Evolutionary conservation across 1,140 invertebrate species (phyloP), one percentile per base, ranked within the genome.

Genomic region (Euglossa dilemma): DNA sequence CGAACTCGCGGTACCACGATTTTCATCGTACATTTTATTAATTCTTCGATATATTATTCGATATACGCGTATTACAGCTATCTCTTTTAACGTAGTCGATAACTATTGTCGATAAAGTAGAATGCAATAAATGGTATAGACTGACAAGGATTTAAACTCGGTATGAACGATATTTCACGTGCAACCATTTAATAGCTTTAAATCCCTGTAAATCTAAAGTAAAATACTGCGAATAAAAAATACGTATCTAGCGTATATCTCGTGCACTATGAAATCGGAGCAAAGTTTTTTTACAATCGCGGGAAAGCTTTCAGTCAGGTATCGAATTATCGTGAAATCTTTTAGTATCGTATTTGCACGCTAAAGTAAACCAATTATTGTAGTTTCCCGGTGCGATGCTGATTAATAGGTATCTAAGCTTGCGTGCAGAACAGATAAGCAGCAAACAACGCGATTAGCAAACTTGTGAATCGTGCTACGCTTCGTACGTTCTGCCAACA

Each of bases 351-450:
- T 16, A n/a, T 64, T 69, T 76, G n/a, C 59, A 50, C 23, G 23
- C 1, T 57, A 69, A 59, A 47, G 45, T 54, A 28, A 67, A 77
- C 45, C 64, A 66, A 82, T 77, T 74, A 81, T 66, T 20, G 25
- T 36, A 12, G 18, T 23, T 18, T 57, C n/a, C 54, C 11, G 0
- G 25, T 28, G 20, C 45, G 43, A 43, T 20, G 45, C 9, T 52
- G 74, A 80, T 72, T 75, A 54, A 43, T 20, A 1, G 67, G 6
- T 43, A 70, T 61, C 23, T 1, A 69, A 23, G 43, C 52, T 82
- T 28, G 80, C 73, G 80, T 77, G 80, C 11, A 8, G 6, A 2
- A 9, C n/a, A 23, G 52, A 77, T 70, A 69, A 59, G 28, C 5
- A 1, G 45, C 36, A 56, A 75, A 81, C 50, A 80, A 50, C 50